A percentile compares a stretch with the other conserved stretches of the same genome.
Evolutionary conservation across 2,888 invertebrate genomes (phyloP).

Genomic region (Polyommatus iphigenia): DNA sequence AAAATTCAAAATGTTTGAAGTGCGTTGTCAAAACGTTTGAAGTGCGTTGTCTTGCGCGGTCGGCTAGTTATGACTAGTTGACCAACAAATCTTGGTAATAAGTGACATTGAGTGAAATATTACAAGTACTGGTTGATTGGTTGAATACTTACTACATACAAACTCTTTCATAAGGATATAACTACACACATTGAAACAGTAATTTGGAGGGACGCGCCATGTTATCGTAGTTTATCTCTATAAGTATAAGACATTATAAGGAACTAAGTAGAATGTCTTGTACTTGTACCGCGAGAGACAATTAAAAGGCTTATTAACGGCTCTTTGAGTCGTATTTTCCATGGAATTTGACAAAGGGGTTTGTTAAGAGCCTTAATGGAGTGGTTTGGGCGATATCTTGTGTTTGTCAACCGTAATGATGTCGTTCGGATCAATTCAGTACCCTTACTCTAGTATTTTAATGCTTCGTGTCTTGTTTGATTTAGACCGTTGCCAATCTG

Average conservation of each 20-base stretch:
- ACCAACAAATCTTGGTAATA: too few relatives aligned
- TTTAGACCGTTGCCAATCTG: not conserved
- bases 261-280: conserved; percentile 18
- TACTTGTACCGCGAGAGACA: conserved; percentile 2
- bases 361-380: conserved; percentile 20
- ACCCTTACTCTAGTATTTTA: not conserved
- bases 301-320: conserved; percentile 21
- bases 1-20: too few relatives aligned
- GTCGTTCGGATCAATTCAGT: not conserved
- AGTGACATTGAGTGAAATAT: too few relatives aligned
- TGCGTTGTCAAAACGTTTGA: too few relatives aligned
- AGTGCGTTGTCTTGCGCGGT: too few relatives aligned
- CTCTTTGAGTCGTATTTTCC: conserved; percentile 11
- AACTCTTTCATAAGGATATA: too few relatives aligned
- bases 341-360: conserved; percentile 19
- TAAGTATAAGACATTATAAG: not conserved
- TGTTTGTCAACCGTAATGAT: conserved; percentile 13
- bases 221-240: too few relatives aligned
- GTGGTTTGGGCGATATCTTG: conserved; percentile 10
- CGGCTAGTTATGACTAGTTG: too few relatives aligned
- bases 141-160: too few relatives aligned
- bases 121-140: too few relatives aligned
- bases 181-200: too few relatives aligned
- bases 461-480: not conserved
- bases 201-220: too few relatives aligned